These are phyloP conservation scores for Diploptera punctata DNA, from an alignment of 2,888 invertebrate species.

Conservation along the genomic window DNA sequence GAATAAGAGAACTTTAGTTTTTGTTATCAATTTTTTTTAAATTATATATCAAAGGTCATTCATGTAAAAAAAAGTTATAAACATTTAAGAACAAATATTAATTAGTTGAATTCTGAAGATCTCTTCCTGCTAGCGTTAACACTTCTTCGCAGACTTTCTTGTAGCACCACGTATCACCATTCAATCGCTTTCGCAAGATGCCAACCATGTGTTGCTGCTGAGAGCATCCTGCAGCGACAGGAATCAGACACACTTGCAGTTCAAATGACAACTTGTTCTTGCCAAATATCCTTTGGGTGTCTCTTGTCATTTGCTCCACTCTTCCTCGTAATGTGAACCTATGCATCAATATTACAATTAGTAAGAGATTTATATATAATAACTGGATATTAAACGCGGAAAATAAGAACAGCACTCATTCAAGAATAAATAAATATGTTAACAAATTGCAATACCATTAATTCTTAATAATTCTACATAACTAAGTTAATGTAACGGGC, in stretches of 20 bases:
- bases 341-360: no score
- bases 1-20: not conserved
- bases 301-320: conserved; percentile 54
- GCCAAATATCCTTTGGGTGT: conserved; percentile 44
- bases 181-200: conserved; percentile 73
- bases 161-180: conserved; percentile 82
- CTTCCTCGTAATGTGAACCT: conserved; percentile 73
- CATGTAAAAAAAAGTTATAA: no score
- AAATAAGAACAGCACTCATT: no score
- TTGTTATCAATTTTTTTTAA: not conserved
- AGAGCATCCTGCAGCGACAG: conserved; percentile 46
- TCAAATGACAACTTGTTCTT: conserved; percentile 67
- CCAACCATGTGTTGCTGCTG: conserved; percentile 57
- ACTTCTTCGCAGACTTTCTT: conserved; percentile 80
- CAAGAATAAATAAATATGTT: no score
- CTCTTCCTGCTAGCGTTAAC: conserved; percentile 58
- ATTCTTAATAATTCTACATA: no score
- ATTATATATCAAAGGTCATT: not conserved
- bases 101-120: conserved; percentile 14
- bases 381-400: no score
- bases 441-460: no score
- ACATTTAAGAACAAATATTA: no score
- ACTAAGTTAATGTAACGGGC: no score
- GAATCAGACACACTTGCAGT: conserved; percentile 68
- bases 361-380: no score